These are phyloP conservation scores for Cochlearius cochlearius DNA, from an alignment of 2,113 vertebrate species.

Conservation along the genomic window DNA sequence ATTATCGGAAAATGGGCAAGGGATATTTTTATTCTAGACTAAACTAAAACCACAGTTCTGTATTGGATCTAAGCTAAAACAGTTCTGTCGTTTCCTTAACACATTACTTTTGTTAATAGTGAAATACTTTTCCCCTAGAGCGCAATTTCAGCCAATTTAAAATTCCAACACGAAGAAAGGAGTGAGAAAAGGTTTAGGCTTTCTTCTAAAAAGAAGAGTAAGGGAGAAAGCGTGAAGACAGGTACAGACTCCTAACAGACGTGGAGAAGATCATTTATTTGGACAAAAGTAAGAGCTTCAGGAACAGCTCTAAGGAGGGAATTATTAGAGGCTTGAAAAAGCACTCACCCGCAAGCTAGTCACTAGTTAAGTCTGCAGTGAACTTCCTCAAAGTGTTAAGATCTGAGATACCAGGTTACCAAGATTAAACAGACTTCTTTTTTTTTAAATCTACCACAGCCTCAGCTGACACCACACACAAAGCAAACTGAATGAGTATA, in stretches of 20 bases:
- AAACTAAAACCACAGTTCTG: neutral
- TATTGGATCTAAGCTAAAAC: neutral
- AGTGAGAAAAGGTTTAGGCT: neutral
- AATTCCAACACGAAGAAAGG: neutral
- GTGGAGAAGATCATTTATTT: neutral
- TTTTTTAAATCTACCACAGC: neutral
- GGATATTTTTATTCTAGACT: neutral
- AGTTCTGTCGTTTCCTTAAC: neutral
- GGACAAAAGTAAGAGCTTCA: neutral
- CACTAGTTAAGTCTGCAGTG: neutral
- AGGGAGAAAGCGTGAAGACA: neutral
- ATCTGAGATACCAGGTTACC: conserved; percentile 24
- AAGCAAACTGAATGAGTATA: neutral
- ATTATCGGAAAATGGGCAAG: neutral
- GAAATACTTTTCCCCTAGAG: neutral
- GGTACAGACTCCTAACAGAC: neutral
- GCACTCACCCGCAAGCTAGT: neutral
- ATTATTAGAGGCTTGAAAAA: neutral
- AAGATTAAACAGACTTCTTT: neutral
- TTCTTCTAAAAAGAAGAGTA: neutral
- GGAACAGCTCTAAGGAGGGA: neutral
- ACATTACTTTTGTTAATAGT: neutral
- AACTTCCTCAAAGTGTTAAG: conserved; percentile 9
- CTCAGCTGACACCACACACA: neutral
- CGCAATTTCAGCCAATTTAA: neutral